A percentile compares a stretch with the other conserved stretches of the same genome.
Conservation (phyloP, 1,140 invertebrate species). For the Caenorhabditis inopinata region DNA sequence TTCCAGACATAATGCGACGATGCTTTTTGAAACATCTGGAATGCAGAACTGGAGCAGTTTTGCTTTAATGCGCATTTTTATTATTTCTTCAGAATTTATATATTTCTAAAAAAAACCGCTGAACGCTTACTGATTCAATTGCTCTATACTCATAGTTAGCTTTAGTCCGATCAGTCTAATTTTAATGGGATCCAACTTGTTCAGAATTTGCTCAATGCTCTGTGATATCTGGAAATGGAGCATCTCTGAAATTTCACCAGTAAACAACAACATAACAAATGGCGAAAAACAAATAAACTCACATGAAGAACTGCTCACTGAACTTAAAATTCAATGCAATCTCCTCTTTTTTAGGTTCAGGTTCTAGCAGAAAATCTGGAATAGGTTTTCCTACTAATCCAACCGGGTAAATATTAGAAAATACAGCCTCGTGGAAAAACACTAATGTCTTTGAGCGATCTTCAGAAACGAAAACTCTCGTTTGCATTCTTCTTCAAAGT, state of each 20-base stretch:
- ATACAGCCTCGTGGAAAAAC: not conserved
- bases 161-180: not conserved
- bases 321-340: not conserved
- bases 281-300: not conserved
- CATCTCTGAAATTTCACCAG: no score
- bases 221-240: not conserved
- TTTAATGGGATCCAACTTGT: not conserved
- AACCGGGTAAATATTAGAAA: not conserved
- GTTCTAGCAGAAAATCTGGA: not conserved
- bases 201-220: not conserved
- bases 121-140: not conserved
- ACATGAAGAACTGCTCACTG: conserved; percentile 5
- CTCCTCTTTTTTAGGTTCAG: not conserved
- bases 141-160: not conserved
- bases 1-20: not conserved
- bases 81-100: not conserved
- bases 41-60: not conserved
- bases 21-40: not conserved
- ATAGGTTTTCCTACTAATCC: not conserved
- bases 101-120: not conserved
- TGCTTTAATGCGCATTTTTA: no score
- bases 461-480: not conserved
- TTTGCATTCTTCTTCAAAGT: not conserved
- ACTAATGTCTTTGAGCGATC: not conserved
- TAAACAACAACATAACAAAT: not conserved